phyloP scores from a whole-genome alignment of 2,113 vertebrate species.

The Microcebus jonahi region DNA sequence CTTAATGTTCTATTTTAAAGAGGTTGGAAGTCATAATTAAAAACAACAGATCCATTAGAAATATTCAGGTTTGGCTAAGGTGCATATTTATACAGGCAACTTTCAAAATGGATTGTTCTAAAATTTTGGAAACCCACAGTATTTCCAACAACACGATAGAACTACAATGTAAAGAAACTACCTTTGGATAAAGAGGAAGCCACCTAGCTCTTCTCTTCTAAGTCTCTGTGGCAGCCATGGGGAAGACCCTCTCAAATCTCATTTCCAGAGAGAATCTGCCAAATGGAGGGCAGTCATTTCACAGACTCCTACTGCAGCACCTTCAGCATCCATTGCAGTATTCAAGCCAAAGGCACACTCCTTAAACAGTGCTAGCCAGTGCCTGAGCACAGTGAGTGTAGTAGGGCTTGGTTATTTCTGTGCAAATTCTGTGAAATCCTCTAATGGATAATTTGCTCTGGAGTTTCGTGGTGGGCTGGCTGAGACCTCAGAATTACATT shows the following conservation, averaged over 20 bases:
- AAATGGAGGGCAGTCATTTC: not conserved
- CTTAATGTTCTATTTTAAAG: slow-evolving; percentile 44
- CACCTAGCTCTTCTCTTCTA: not conserved
- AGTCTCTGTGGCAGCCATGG: not conserved
- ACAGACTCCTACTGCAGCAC: not conserved
- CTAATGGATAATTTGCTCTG: not conserved
- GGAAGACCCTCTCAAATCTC: not conserved
- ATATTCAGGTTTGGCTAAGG: not conserved
- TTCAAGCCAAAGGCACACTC: not conserved
- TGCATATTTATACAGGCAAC: not conserved
- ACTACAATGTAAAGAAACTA: not conserved
- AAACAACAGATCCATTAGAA: not conserved
- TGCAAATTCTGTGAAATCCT: not conserved
- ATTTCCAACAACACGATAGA: not conserved
- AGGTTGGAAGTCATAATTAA: not conserved
- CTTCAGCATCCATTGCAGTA: not conserved
- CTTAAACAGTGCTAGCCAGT: no score
- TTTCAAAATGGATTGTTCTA: not conserved
- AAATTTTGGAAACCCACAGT: not conserved
- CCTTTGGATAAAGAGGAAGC: not conserved
- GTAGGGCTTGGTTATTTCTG: not conserved
- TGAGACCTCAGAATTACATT: not conserved
- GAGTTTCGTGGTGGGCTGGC: not conserved
- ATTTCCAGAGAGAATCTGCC: not conserved
- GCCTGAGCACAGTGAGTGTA: not conserved